Percentiles rank a stretch among this genome's conserved stretches.
These are phyloP conservation scores for Clinocottus analis DNA, from an alignment of 2,113 vertebrate genomes.

Conservation along the genomic window DNA sequence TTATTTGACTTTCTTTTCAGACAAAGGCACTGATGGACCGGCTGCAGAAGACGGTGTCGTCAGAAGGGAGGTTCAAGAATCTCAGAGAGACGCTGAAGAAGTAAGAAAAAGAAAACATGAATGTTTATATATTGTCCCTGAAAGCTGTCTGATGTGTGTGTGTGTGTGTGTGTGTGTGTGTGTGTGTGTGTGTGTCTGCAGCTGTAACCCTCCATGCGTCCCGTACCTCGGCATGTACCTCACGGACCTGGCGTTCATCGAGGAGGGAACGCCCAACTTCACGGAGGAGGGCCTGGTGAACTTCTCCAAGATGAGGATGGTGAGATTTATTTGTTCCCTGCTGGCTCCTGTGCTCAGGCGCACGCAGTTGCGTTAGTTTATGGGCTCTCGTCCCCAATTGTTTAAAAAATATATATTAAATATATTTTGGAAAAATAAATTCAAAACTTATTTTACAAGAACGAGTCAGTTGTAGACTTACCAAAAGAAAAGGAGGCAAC, in stretches of 20 bases:
- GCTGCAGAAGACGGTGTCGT: slow-evolving; percentile 97
- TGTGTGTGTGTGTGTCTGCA: slow-evolving; percentile 59
- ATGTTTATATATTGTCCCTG: background rate
- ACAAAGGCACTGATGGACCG: slow-evolving; percentile 97
- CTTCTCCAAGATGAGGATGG: slow-evolving; percentile 99
- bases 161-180: background rate
- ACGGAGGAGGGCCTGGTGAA: slow-evolving; percentile 98
- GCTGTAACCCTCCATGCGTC: slow-evolving; percentile 96
- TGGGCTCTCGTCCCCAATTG: background rate
- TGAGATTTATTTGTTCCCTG: slow-evolving; percentile 64
- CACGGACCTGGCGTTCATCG: slow-evolving; percentile 97
- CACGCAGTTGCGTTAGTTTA: background rate
- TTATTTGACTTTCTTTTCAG: slow-evolving; percentile 70
- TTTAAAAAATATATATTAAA: too few species aligned
- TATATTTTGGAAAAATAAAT: too few species aligned
- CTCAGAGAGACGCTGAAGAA: slow-evolving; percentile 98
- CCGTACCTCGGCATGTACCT: slow-evolving; percentile 99
- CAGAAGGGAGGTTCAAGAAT: slow-evolving; percentile 99
- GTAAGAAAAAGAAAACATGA: slow-evolving; percentile 67
- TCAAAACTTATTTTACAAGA: too few species aligned
- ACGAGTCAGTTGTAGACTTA: too few species aligned
- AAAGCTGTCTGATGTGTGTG: background rate
- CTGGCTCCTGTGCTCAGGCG: background rate
- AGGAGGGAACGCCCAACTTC: slow-evolving; percentile 98
- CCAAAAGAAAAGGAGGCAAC: too few species aligned